These are phyloP conservation scores for Neoarius graeffei DNA, from an alignment of 2,113 vertebrate species.

Conservation along the genomic window DNA sequence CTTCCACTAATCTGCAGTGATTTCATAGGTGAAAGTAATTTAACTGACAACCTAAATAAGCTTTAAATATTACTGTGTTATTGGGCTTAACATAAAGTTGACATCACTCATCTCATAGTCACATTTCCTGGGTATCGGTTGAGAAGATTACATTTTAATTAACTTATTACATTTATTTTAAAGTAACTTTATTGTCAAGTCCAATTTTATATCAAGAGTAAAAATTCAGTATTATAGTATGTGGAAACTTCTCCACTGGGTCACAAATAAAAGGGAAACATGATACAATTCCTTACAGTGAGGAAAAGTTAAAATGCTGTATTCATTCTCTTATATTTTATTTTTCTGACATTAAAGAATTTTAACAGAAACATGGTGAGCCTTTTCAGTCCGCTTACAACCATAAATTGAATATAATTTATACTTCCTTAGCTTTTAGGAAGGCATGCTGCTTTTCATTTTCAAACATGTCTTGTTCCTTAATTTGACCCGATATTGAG, in stretches of 20 bases:
- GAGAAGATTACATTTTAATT: neutral
- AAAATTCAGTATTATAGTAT: slow-evolving; percentile 5
- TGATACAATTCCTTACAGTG: neutral
- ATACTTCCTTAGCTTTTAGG: slow-evolving; percentile 12
- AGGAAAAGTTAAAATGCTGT: neutral
- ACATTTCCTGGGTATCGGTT: neutral
- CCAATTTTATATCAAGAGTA: neutral
- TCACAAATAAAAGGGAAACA: slow-evolving; percentile 1
- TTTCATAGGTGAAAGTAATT: neutral
- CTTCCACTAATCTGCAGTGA: neutral
- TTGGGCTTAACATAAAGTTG: slow-evolving; percentile 6
- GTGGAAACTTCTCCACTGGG: neutral
- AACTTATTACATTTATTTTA: neutral
- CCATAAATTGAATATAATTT: neutral
- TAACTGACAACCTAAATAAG: slow-evolving; percentile 15
- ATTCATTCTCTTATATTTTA: neutral
- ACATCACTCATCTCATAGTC: neutral
- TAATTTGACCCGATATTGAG: slow-evolving; percentile 2
- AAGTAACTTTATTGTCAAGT: neutral
- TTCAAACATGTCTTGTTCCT: slow-evolving; percentile 7
- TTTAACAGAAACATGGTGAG: slow-evolving; percentile 8
- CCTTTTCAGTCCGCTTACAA: neutral
- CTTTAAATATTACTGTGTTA: neutral
- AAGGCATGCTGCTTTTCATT: slow-evolving; percentile 23
- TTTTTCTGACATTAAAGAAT: slow-evolving; percentile 1